phyloP scores from a whole-genome alignment of 2,888 invertebrate species.

The Apotomis betuletana region DNA sequence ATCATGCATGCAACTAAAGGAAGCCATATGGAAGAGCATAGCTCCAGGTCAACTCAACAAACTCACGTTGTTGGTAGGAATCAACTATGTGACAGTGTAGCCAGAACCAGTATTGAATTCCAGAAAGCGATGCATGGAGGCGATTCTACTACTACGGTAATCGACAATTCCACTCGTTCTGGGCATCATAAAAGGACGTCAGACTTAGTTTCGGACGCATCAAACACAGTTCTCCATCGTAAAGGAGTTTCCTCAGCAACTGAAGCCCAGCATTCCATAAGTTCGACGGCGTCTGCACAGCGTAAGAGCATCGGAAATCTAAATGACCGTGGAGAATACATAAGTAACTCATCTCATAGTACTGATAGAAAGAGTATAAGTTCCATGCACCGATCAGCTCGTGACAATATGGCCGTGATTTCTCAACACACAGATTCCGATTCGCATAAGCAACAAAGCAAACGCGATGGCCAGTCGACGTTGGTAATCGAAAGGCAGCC shows the following conservation, averaged over 20 bases:
- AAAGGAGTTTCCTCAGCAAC: conserved; percentile 87
- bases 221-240: conserved; percentile 91
- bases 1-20: conserved; percentile 51
- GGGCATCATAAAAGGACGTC: conserved; percentile 89
- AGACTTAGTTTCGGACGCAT: conserved; percentile 88
- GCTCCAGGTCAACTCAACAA: conserved; percentile 62
- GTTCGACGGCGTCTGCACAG: conserved; percentile 90
- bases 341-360: conserved; percentile 86
- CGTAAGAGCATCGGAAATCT: conserved; percentile 91
- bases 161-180: conserved; percentile 63
- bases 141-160: conserved; percentile 48
- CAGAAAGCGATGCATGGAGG: conserved; percentile 79
- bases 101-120: conserved; percentile 81
- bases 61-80: conserved; percentile 67
- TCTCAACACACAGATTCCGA: conserved; percentile 81
- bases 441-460: conserved; percentile 64
- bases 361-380: conserved; percentile 90
- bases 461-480: conserved; percentile 82
- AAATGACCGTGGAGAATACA: conserved; percentile 88
- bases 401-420: conserved; percentile 78
- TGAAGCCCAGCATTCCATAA: conserved; percentile 89
- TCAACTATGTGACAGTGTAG: conserved; percentile 75
- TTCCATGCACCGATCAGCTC: conserved; percentile 88
- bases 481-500: conserved; percentile 84
- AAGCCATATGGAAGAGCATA: conserved; percentile 57